Evolutionary conservation across 2,797 vertebrate genomes (phyloP), one percentile per base, ranked within the genome.

Genomic region (Micromesistius poutassou): DNA sequence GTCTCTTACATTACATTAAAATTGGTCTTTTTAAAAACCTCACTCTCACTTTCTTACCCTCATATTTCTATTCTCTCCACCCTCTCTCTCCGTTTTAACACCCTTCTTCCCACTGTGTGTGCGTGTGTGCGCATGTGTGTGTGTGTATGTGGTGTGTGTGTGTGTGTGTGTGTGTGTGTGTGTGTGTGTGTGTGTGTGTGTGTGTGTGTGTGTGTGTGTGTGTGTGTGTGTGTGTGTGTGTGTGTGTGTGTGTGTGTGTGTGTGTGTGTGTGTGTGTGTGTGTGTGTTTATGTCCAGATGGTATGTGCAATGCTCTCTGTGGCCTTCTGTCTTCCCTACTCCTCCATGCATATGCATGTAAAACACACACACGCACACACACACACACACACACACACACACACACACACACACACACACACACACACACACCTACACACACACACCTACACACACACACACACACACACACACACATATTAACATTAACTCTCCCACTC

Each of bases 321-420:
- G 89, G 87, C 89, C 89, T 88, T 90, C 92, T 91, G 88, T 87
- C 89, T 85, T 76, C 79, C 82, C 50, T 80, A 87, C 87, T 90
- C 89, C 88, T 87, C 85, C 83, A 77, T 55, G 22, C 50, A 55
- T 81, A 87, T 85, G 82, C 89, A 55, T 72, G 16, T 76, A 73
- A 82, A 30, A 36, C 22, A 66, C 50, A 22, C 19, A 55, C 19
- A 55, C 16, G n/a, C 13, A 55, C 16, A 55, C 50, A 55, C 13
- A 55, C 50, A 55, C 22, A 55, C 50, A n/a, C 50, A 55, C 50
- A 22, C 50, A 55, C 19, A 55, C 16, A 55, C 13, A 55, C 16
- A 55, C 50, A 55, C 13, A 55, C 50, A 55, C 6, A 55, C 50
- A n/a, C 50, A 55, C 50, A 22, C 50, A 55, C 5, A 55, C 16